Base-by-base conservation (phyloP, 2,797 vertebrate genomes). In the Semaprochilodus insignis region DNA sequence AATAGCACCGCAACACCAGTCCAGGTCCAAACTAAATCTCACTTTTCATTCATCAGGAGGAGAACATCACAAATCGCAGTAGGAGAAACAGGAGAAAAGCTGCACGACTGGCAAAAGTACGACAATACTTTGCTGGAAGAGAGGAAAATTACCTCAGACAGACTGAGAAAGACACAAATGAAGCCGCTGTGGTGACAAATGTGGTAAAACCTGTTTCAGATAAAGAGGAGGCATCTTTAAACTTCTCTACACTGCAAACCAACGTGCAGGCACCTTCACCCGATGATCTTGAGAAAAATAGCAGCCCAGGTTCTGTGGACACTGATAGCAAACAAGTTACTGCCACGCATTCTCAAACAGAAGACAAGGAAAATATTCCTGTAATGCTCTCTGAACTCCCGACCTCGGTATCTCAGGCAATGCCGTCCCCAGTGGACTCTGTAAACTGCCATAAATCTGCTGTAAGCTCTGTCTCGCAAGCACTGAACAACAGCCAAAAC, bases 1-100 rank as follows among this genome's bases (percentile, higher is more conserved):
- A n/a, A n/a, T n/a, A n/a, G n/a, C 15, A 17, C 1, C 14, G 17
- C 7, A 52, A 4, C 52, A 57, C 11, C 66, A 75, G 44, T 44
- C 14, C 21, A 23, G 14, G 52, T 55, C 27, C 6, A 31, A 60
- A 44, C 82, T 2, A 57, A 87, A 85, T 63, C 88, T 0, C 79
- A 23, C 36, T 55, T 91, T 72, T 90, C 79, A 77, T 87, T 67
- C 40, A 83, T 87, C 91, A 96, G 94, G 74, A 82, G 2, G 92
- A 94, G 81, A 91, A 65, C 62, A 89, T 81, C 74, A 83, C 25
- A 78, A 91, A 88, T 87, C 27, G 17, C 78, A 88, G 86, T 73
- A 87, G 67, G 72, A 92, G 88, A 73, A 91, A 59, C 81, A 87
- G 73, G 60, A 90, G 92, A 75, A 93, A 90, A 81, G 90, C 91